A percentile compares a stretch with the other conserved stretches of the same genome.
These are phyloP conservation scores for Noctuana brunneofusca DNA, from an alignment of 2,888 invertebrate genomes.

Conservation along the genomic window DNA sequence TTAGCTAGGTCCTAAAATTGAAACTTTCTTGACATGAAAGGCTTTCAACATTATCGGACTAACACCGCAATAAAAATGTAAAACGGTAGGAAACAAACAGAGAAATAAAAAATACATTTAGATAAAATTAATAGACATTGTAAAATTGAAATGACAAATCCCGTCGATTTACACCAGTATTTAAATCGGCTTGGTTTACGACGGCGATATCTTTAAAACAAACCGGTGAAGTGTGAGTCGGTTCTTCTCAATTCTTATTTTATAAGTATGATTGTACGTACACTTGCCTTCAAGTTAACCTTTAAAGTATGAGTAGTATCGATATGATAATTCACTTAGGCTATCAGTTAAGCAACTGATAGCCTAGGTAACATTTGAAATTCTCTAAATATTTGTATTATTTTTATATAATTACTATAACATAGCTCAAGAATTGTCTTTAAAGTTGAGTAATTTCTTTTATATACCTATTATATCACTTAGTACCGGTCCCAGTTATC, in stretches of 20 bases:
- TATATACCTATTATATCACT: slow-evolving; percentile 6
- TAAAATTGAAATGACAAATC: slow-evolving; percentile 60
- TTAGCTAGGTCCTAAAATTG: slow-evolving; percentile 52
- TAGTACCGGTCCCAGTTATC: not conserved
- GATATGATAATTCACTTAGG: not conserved
- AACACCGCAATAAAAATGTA: slow-evolving; percentile 58
- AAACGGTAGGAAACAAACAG: slow-evolving; percentile 63
- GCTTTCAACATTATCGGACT: slow-evolving; percentile 49
- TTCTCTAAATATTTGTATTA: too few relatives aligned
- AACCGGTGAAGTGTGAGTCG: slow-evolving; percentile 41
- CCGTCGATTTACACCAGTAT: slow-evolving; percentile 44
- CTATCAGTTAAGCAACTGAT: too few relatives aligned
- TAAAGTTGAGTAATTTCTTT: slow-evolving; percentile 10
- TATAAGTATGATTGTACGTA: not conserved
- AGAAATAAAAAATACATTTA: slow-evolving; percentile 64
- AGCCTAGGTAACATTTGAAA: too few relatives aligned
- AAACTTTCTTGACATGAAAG: slow-evolving; percentile 46
- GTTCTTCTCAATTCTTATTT: not conserved
- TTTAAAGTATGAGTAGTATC: too few relatives aligned
- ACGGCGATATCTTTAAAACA: slow-evolving; percentile 49
- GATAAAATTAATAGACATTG: slow-evolving; percentile 66
- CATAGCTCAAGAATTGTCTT: not conserved
- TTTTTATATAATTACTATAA: not conserved
- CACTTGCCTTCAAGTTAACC: not conserved
- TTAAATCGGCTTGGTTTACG: slow-evolving; percentile 51